Evolutionary conservation across 2,888 invertebrate genomes (phyloP).

Genomic region (Cotesia congregata): DNA sequence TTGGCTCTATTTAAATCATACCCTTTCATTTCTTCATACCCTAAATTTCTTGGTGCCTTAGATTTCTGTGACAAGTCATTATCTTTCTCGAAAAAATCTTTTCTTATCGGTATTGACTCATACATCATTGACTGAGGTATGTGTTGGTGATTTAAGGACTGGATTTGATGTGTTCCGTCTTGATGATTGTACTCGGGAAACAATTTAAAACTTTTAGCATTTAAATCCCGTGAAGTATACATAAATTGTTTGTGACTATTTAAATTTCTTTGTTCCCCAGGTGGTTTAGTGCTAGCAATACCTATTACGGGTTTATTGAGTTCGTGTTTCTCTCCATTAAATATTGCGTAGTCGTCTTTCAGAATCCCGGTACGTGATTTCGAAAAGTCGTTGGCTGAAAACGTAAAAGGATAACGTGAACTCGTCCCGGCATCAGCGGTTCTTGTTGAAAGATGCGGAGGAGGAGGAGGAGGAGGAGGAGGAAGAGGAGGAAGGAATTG

Average conservation of each 20-base stretch:
- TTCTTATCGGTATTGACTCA: too few relatives aligned
- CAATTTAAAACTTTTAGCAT: too few relatives aligned
- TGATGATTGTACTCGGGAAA: too few relatives aligned
- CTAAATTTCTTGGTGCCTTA: neutral
- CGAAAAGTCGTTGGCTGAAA: neutral
- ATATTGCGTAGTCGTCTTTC: neutral
- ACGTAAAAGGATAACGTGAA: neutral
- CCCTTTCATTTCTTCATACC: too few relatives aligned
- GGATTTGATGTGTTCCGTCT: too few relatives aligned
- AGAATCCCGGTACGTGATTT: neutral
- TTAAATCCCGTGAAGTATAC: neutral
- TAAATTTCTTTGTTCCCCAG: neutral
- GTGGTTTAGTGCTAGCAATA: neutral
- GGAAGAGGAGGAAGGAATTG: too few relatives aligned
- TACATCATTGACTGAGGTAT: too few relatives aligned
- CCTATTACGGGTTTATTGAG: neutral
- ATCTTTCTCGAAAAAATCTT: too few relatives aligned
- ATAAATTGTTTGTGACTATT: neutral
- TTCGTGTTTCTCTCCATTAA: neutral
- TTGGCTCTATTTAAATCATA: neutral
- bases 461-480: neutral
- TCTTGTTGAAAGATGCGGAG: neutral
- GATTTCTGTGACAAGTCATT: neutral
- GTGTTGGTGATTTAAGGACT: too few relatives aligned
- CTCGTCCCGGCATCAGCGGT: neutral